Percentiles rank a stretch among this genome's conserved stretches.
Evolutionary conservation across 2,113 vertebrate genomes (phyloP).

Genomic region (Paedocypris sp.): DNA sequence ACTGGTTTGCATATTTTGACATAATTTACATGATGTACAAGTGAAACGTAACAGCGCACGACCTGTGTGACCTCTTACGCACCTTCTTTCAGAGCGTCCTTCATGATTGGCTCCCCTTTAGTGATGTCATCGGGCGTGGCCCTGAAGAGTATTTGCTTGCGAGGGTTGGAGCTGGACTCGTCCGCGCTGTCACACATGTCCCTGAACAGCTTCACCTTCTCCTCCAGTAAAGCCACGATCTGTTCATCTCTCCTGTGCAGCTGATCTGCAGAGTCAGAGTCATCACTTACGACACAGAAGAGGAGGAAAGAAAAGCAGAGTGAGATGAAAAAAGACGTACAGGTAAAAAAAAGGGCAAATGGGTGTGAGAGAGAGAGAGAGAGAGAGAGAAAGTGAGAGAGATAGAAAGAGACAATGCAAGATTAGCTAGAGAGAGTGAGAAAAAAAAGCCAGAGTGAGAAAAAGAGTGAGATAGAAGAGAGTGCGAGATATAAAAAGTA

Average conservation of each 20-base stretch:
- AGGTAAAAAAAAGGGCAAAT: no score
- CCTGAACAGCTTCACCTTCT: conserved; percentile 77
- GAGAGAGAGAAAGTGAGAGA: neutral
- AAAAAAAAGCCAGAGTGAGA: neutral
- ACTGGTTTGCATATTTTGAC: no score
- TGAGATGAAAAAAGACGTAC: no score
- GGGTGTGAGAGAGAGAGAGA: neutral
- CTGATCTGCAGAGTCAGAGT: conserved; percentile 59
- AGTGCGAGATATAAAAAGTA: neutral
- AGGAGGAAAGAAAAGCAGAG: no score
- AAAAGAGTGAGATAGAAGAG: conserved; percentile 27
- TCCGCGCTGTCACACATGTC: conserved; percentile 68
- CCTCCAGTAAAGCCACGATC: conserved; percentile 72
- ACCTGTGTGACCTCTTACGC: no score
- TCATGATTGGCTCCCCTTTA: conserved; percentile 76
- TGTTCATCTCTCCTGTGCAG: conserved; percentile 80
- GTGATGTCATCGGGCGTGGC: conserved; percentile 71
- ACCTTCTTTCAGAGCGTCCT: conserved; percentile 78
- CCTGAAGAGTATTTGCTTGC: conserved; percentile 67
- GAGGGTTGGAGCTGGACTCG: conserved; percentile 44
- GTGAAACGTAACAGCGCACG: no score
- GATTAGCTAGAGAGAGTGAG: neutral
- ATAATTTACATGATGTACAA: no score
- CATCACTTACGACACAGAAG: no score
- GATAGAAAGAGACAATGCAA: neutral